A percentile compares a stretch with the other conserved stretches of the same genome.
phyloP scores from a whole-genome alignment of 2,888 invertebrate species.

The Aethes cnicana region DNA sequence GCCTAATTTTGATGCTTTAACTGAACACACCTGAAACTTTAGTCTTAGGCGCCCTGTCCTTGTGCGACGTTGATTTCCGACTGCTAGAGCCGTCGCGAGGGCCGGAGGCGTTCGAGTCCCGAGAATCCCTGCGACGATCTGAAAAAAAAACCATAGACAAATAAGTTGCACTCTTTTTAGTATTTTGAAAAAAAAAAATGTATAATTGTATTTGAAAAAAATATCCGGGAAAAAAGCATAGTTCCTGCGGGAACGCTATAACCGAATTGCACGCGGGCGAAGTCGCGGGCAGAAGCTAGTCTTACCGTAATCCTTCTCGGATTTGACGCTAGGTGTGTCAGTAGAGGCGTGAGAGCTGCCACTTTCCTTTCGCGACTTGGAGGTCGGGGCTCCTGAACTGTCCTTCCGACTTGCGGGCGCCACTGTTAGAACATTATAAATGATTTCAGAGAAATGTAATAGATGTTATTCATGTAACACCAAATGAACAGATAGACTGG shows the following conservation, averaged over 20 bases:
- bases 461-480: neutral
- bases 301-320: constrained; percentile 75
- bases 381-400: constrained; percentile 62
- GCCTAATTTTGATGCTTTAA: no score
- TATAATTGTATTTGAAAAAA: no score
- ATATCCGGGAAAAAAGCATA: no score
- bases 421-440: constrained; percentile 28
- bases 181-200: no score
- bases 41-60: constrained; percentile 60
- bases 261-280: no score
- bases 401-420: constrained; percentile 62
- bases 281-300: no score
- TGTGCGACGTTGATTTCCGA: constrained; percentile 66
- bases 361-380: constrained; percentile 72
- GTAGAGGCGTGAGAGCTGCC: constrained; percentile 77
- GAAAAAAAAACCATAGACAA: constrained; percentile 10
- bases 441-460: neutral
- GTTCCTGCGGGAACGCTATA: no score
- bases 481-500: neutral
- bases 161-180: no score
- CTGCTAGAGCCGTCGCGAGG: constrained; percentile 64
- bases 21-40: constrained; percentile 52
- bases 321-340: constrained; percentile 74
- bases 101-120: constrained; percentile 77
- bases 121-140: constrained; percentile 74